Evolutionary conservation across 2,797 vertebrate species (phyloP).

Genomic region (Tragelaphus oryx): DNA sequence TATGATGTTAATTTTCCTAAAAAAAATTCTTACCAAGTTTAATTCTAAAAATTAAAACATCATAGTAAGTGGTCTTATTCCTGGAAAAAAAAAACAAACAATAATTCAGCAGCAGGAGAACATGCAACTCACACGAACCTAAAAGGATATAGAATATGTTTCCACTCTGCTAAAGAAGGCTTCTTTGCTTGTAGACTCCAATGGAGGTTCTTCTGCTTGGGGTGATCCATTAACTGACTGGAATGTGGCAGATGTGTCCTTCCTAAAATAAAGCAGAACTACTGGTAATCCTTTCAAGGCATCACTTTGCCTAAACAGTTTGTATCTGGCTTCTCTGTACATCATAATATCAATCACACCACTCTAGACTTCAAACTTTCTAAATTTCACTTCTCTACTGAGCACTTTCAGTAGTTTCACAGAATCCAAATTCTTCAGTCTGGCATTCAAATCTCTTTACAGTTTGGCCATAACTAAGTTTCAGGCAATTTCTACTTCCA

Average conservation of each 20-base stretch:
- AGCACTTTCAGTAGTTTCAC: background rate
- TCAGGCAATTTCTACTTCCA: background rate
- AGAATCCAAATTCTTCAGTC: background rate
- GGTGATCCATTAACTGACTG: constrained; percentile 79
- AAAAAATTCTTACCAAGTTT: constrained; percentile 16
- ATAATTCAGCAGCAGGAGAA: background rate
- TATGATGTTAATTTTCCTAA: background rate
- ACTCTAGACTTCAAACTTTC: background rate
- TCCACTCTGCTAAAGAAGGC: constrained; percentile 93
- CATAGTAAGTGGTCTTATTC: background rate
- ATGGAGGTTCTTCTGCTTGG: constrained; percentile 71
- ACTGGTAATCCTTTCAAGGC: background rate
- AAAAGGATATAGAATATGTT: constrained; percentile 96
- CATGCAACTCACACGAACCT: background rate
- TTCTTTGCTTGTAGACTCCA: constrained; percentile 91
- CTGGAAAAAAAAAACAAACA: background rate
- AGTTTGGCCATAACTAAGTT: background rate
- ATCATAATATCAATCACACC: background rate
- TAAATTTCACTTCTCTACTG: constrained; percentile 32
- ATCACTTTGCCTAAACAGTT: background rate
- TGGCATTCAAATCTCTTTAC: background rate
- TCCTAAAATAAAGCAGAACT: constrained; percentile 78
- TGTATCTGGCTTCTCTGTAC: background rate
- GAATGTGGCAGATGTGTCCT: constrained; percentile 64
- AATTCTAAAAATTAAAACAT: constrained; percentile 41